Base-by-base conservation (phyloP, 2,888 invertebrate species). In the Phortica magna region DNA sequence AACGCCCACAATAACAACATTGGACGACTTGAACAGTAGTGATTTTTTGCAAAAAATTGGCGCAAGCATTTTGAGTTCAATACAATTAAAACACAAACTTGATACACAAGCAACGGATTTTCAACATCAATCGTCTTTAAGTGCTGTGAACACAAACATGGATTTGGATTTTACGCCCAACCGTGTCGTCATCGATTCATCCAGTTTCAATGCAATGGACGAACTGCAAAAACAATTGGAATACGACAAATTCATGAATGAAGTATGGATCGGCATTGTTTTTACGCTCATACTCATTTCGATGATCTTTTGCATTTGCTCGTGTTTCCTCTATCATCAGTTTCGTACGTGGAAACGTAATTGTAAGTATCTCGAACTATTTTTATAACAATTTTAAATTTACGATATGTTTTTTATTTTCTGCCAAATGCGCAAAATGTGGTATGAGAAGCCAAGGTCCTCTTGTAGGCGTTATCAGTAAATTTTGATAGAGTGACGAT, bases 261-360 rank as follows among this genome's bases (percentile, higher is more conserved):
- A 94, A 86, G 93, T 94, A 59, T 94, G 94, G 94, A 94, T 94
- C 76, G 94, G 94, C 39, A 93, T 94, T 78, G 94, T 94, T 48
- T 89, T 94, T 73, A 94, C 94, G 17, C 89, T 94, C 70, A 93
- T 94, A 91, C 93, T 94, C 76, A 92, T 94, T 64, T 93, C 93
- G 82, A 93, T 94, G 91, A 93, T 94, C 61, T 94, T 94, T 85
- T 94, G 94, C 86, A 93, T 94, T 90, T 94, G 94, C 87, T 93
- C 94, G 80, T 94, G 94, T 89, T 93, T 94, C 79, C 90, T 94
- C 61, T 94, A 94, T 87, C 94, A 94, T 90, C 94, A 94, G 85
- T 94, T 94, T 88, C 93, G 94, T 81, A 93, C 94, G 81, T 94
- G 94, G 94, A 94, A 94, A 89, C 92, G 92, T 81, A 93, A 93